phyloP scores from a whole-genome alignment of 1,140 invertebrate genomes.

The Bombus superbus region DNA sequence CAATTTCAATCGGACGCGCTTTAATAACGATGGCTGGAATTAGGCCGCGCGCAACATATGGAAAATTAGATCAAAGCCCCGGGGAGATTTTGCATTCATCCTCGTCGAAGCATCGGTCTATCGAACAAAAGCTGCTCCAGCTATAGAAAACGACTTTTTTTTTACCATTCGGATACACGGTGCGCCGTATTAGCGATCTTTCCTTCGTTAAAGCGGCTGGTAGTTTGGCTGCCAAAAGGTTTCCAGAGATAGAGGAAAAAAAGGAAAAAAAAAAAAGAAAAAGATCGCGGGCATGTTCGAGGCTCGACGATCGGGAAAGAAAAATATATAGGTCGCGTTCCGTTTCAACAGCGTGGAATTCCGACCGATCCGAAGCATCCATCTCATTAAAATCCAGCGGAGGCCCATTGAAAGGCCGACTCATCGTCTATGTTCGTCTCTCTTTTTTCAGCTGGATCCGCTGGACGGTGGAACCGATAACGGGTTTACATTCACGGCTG shows the following conservation, averaged over 20 bases:
- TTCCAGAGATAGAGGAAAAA: neutral
- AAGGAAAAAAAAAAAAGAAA: neutral
- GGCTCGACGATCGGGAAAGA: neutral
- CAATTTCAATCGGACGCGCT: conserved; percentile 4
- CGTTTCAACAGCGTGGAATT: conserved; percentile 6
- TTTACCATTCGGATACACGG: neutral
- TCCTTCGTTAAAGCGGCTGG: conserved; percentile 17
- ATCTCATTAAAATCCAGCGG: conserved; percentile 38
- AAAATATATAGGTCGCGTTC: conserved; percentile 33
- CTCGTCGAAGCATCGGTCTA: neutral
- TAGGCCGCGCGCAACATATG: neutral
- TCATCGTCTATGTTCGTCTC: conserved; percentile 24
- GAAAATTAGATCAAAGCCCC: neutral
- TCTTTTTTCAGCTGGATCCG: conserved; percentile 90
- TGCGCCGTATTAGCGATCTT: neutral
- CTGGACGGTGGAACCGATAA: conserved; percentile 98
- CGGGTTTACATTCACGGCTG: conserved; percentile 97
- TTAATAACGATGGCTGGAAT: neutral
- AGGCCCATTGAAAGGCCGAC: conserved; percentile 14
- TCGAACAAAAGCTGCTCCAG: conserved; percentile 1
- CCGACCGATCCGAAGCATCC: neutral
- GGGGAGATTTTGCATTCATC: neutral
- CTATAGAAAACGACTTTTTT: neutral
- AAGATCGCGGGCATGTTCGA: neutral
- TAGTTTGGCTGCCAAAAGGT: conserved; percentile 8